phyloP scores from a whole-genome alignment of 2,888 invertebrate species.

The Synergus laeviventris region DNA sequence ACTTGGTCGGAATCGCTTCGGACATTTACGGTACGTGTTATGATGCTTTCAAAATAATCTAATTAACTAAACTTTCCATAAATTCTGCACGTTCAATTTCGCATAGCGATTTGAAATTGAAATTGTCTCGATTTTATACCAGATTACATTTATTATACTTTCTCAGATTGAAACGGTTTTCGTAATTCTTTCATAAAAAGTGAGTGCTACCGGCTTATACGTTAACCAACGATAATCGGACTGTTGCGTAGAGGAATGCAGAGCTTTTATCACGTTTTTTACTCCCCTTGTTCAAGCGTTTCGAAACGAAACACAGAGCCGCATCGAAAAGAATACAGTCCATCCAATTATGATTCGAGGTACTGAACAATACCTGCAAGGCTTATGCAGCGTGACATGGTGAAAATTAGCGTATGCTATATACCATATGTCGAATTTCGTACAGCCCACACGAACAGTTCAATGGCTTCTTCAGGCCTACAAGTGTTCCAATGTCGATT shows the following conservation, averaged over 20 bases:
- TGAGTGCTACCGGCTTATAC: conserved; percentile 24
- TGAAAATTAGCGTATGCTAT: conserved; percentile 24
- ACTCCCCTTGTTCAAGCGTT: conserved; percentile 7
- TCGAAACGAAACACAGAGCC: not conserved
- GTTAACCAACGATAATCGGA: conserved; percentile 35
- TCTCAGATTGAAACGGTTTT: conserved; percentile 12
- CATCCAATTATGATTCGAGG: conserved; percentile 37
- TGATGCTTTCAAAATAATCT: not conserved
- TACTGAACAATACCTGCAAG: conserved; percentile 25
- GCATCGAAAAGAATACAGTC: conserved; percentile 26
- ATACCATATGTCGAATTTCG: conserved; percentile 25
- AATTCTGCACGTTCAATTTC: conserved; percentile 3
- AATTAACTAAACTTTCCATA: not conserved
- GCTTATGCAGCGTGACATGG: conserved; percentile 31
- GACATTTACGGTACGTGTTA: not conserved
- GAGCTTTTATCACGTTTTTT: conserved; percentile 23
- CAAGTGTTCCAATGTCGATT: conserved; percentile 8
- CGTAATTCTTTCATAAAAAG: conserved; percentile 31
- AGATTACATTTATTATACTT: conserved; percentile 20
- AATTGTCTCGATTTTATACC: conserved; percentile 11
- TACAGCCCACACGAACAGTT: conserved; percentile 34
- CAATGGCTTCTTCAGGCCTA: conserved; percentile 24
- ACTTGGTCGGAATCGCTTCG: no score
- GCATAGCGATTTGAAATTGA: conserved; percentile 6
- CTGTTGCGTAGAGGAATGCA: conserved; percentile 35